Evolutionary conservation across 2,113 vertebrate genomes (phyloP).

Genomic region (Hylia prasina): DNA sequence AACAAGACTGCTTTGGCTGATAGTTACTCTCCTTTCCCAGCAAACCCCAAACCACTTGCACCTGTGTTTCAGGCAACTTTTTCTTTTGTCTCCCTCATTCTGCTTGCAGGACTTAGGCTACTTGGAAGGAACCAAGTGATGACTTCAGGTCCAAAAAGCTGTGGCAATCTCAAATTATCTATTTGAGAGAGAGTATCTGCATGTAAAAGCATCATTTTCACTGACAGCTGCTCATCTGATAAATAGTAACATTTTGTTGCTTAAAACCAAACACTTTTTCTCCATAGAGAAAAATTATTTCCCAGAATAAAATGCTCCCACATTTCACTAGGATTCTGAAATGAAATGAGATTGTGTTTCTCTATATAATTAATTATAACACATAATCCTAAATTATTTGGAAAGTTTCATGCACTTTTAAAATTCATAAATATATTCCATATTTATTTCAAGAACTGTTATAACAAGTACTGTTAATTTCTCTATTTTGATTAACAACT

Average conservation of each 20-base stretch:
- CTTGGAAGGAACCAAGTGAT: not conserved
- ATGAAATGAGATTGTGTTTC: not conserved
- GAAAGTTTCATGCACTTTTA: not conserved
- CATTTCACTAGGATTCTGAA: not conserved
- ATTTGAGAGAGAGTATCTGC: not conserved
- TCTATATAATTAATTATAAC: not conserved
- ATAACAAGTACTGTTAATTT: conserved; percentile 13
- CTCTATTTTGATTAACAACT: conserved; percentile 34
- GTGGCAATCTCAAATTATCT: not conserved
- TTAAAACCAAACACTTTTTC: not conserved
- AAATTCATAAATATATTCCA: not conserved
- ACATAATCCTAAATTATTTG: not conserved
- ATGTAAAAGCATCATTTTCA: not conserved
- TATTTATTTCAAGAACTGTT: conserved; percentile 19
- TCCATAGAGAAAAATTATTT: not conserved
- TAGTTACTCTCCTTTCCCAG: not conserved
- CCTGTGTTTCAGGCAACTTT: not conserved
- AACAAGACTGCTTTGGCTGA: not conserved
- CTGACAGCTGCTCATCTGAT: not conserved
- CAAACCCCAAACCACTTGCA: not conserved
- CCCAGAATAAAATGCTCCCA: not conserved
- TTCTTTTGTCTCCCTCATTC: not conserved
- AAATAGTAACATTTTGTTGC: not conserved
- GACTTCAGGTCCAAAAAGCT: not conserved
- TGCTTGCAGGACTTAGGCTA: not conserved